phyloP scores from a whole-genome alignment of 2,888 invertebrate genomes.

The Stictocephala bisonia region DNA sequence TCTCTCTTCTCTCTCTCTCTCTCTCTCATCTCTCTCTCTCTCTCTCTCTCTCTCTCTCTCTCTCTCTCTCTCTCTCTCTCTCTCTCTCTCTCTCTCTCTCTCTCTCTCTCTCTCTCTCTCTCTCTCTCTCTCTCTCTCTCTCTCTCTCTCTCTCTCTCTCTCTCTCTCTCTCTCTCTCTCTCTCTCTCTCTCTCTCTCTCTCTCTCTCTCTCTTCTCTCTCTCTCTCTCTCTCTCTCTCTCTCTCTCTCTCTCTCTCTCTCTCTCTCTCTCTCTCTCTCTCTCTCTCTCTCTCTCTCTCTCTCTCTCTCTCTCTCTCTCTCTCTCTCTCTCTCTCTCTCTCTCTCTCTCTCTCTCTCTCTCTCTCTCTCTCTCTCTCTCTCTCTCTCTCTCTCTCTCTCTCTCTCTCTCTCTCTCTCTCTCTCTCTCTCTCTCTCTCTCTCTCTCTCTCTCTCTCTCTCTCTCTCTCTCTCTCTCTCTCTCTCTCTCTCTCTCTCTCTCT shows the following conservation, averaged over 20 bases:
- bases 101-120: neutral
- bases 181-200: neutral
- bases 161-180: neutral
- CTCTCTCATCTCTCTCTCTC: no score
- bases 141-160: neutral
- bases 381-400: neutral
- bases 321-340: neutral
- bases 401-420: neutral
- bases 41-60: neutral
- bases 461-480: neutral
- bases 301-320: neutral
- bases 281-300: neutral
- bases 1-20: neutral
- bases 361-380: neutral
- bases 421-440: conserved; percentile 11
- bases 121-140: neutral
- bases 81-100: neutral
- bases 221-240: neutral
- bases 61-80: neutral
- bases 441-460: neutral
- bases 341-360: neutral
- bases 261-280: neutral
- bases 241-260: neutral
- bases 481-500: neutral
- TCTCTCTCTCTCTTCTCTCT: neutral